These are phyloP conservation scores for Gymnarchus niloticus DNA, from an alignment of 2,113 vertebrate species.

Conservation along the genomic window DNA sequence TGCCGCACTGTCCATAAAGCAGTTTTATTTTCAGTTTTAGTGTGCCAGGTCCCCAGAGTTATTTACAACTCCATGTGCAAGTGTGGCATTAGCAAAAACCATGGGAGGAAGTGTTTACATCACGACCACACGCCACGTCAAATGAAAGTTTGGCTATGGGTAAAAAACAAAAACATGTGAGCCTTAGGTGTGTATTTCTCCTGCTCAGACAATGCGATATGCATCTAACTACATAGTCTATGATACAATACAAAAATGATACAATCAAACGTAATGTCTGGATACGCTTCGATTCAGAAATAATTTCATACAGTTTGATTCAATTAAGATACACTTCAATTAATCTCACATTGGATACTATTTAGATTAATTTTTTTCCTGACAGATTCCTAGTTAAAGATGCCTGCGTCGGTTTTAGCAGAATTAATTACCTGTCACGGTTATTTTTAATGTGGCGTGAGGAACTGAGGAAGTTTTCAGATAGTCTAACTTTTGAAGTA, in stretches of 20 bases:
- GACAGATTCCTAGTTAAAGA: neutral
- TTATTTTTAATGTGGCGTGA: neutral
- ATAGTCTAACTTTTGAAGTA: too few relatives aligned
- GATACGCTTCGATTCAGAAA: too few relatives aligned
- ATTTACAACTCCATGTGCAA: neutral
- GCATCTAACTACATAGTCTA: too few relatives aligned
- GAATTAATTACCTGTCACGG: neutral
- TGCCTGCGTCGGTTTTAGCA: too few relatives aligned
- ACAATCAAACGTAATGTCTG: too few relatives aligned
- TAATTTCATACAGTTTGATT: too few relatives aligned
- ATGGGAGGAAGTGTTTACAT: neutral
- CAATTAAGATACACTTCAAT: too few relatives aligned
- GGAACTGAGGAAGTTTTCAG: too few relatives aligned
- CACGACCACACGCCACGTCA: neutral
- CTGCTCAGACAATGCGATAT: neutral
- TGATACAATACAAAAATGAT: too few relatives aligned
- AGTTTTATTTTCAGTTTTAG: neutral
- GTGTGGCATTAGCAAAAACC: neutral
- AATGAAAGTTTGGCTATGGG: neutral
- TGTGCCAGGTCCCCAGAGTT: neutral
- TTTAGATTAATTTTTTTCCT: neutral
- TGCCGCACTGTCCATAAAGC: neutral
- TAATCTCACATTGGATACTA: neutral
- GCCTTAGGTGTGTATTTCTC: too few relatives aligned
- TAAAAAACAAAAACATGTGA: neutral